These are phyloP conservation scores for Drosophila rufa DNA, from an alignment of 1,140 invertebrate species.

Conservation along the genomic window DNA sequence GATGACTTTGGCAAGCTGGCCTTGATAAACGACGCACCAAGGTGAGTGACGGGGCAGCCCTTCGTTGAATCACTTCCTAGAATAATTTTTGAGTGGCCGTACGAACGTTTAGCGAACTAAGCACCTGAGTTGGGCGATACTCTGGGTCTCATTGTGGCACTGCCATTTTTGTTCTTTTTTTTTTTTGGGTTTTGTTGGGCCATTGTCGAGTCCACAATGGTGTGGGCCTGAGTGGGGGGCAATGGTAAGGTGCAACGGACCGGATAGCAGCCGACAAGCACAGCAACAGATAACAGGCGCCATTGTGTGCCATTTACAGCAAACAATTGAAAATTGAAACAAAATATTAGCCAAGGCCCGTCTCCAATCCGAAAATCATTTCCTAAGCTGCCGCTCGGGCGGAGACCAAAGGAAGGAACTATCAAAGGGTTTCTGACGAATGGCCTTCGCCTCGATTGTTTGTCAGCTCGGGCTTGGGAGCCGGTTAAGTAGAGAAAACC, in stretches of 20 bases:
- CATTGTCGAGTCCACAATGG: constrained; percentile 46
- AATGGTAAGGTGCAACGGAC: constrained; percentile 40
- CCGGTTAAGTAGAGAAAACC: background rate
- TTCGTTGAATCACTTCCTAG: background rate
- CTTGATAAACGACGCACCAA: constrained; percentile 94
- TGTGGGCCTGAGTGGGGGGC: constrained; percentile 25
- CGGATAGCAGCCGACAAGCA: constrained; percentile 39
- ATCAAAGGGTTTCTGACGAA: constrained; percentile 31
- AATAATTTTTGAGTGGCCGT: background rate
- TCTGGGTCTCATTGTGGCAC: background rate
- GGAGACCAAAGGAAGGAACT: constrained; percentile 5
- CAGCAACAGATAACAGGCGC: constrained; percentile 50
- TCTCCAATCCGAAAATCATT: constrained; percentile 24
- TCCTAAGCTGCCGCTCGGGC: constrained; percentile 5
- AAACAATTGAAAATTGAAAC: constrained; percentile 72
- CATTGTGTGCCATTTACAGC: constrained; percentile 50
- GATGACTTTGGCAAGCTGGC: constrained; percentile 96
- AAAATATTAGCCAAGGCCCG: constrained; percentile 55
- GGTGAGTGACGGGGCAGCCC: constrained; percentile 86
- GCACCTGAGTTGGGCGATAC: background rate
- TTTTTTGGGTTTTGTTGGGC: background rate
- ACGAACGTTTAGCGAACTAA: background rate
- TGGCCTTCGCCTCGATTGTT: constrained; percentile 25
- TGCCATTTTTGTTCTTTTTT: background rate
- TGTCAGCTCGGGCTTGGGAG: background rate